Base-by-base conservation (phyloP, 2,113 vertebrate genomes). In the Nesoenas mayeri region DNA sequence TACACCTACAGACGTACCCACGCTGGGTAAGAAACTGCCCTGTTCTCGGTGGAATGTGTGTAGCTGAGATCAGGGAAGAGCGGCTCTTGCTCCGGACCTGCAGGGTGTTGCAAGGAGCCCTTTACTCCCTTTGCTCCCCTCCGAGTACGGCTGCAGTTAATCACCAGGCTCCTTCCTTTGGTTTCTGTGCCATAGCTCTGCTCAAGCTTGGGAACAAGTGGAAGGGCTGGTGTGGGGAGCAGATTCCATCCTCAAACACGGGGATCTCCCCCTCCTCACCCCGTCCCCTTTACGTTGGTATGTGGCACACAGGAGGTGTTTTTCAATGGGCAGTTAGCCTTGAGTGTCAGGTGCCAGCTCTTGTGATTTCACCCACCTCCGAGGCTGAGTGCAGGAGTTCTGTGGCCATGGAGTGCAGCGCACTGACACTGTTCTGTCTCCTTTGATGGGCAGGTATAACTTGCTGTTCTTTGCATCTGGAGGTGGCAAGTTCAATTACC, bases 1-100 rank as follows among this genome's bases (percentile, higher is more conserved):
- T 99, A 99, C 96, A 99, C 99, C n/a, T 99, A 99, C 97, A 99
- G 99, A 94, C 98, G 99, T 83, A 99, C 99, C 21, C 99, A 99
- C 1, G 99, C 99, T 1, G 99, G 98, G 99, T 99, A 94, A 97
- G 98, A 38, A 85, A 2, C 69, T 72, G 36, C 58, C 47, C 60
- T 47, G 0, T 15, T 40, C 50, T 15, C 12, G 13, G 26, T 16
- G 16, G 11, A 34, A 21, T 7, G 2, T 48, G 22, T 42, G 22
- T 36, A 15, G 38, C 60, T 91, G 51, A 26, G 17, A 31, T 22
- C 16, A 20, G 38, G 14, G 40, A 17, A 47, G 54, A 51, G 29
- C 13, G 24, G 15, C 28, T 79, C 54, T 70, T 83, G 48, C 66
- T 89, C 56, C 72, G 54, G 38, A 34, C 21, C 53, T 12, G 20